These are phyloP conservation scores for Zaprionus ornatus DNA, from an alignment of 1,140 invertebrate genomes.

Conservation along the genomic window DNA sequence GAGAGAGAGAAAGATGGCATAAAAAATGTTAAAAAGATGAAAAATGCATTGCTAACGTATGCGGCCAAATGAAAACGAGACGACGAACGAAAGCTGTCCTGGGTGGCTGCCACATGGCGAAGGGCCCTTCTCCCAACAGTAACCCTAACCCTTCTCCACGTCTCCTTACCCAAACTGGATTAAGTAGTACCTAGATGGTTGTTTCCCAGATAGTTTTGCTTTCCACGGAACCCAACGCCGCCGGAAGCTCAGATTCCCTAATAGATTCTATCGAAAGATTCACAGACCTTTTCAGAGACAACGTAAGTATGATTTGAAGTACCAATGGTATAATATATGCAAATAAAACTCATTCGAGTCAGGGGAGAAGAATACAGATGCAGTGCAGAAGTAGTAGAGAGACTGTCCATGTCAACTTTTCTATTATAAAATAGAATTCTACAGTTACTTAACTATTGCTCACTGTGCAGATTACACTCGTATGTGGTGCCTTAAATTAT, in stretches of 20 bases:
- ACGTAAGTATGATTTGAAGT: no score
- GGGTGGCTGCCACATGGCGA: not conserved
- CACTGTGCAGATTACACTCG: no score
- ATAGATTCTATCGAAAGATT: not conserved
- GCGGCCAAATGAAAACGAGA: conserved; percentile 29
- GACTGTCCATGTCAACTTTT: no score
- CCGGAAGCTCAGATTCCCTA: not conserved
- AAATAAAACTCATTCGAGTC: not conserved
- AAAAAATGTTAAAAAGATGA: conserved; percentile 40
- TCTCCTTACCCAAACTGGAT: not conserved
- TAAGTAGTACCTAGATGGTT: not conserved
- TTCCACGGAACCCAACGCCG: not conserved
- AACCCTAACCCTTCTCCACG: not conserved
- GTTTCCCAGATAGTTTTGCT: not conserved
- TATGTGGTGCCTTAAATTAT: no score
- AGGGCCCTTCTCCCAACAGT: not conserved
- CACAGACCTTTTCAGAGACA: no score
- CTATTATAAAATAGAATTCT: not conserved
- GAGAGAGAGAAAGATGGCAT: not conserved
- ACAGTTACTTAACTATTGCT: no score
- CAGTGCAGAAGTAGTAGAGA: no score
- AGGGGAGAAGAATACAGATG: no score
- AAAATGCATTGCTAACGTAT: conserved; percentile 30
- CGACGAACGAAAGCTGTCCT: conserved; percentile 19
- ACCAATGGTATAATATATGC: no score